These are phyloP conservation scores for Neoseiulus cucumeris DNA, from an alignment of 1,140 invertebrate species.

Conservation along the genomic window DNA sequence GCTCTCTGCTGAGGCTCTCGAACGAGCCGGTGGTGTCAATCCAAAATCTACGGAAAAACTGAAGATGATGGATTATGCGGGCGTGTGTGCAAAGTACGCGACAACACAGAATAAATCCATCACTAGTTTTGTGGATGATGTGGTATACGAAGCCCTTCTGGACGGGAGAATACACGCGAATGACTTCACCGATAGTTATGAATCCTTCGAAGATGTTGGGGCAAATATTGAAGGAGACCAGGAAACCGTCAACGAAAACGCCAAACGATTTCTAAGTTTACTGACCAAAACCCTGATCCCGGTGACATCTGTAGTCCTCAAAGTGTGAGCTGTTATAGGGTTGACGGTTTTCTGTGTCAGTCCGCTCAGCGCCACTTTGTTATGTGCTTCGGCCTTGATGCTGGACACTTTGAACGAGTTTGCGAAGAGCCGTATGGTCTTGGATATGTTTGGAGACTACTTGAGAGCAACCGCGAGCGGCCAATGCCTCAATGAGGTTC, in stretches of 20 bases:
- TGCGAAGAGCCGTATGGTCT: background rate
- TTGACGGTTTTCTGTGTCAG: background rate
- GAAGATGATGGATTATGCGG: background rate
- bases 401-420: background rate
- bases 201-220: background rate
- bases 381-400: background rate
- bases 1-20: background rate
- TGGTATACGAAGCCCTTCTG: background rate
- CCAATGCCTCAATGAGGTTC: background rate
- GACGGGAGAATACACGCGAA: background rate
- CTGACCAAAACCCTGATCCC: background rate
- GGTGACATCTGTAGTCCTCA: background rate
- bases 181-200: background rate
- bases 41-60: background rate
- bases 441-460: background rate
- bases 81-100: background rate
- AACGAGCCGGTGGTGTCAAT: background rate
- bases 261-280: background rate
- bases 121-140: background rate
- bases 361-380: background rate
- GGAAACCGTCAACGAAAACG: background rate
- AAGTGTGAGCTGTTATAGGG: background rate
- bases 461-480: background rate
- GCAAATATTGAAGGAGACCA: background rate
- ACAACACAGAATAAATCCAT: background rate